These are phyloP conservation scores for Pollenia labialis DNA, from an alignment of 2,888 invertebrate genomes.

Conservation along the genomic window DNA sequence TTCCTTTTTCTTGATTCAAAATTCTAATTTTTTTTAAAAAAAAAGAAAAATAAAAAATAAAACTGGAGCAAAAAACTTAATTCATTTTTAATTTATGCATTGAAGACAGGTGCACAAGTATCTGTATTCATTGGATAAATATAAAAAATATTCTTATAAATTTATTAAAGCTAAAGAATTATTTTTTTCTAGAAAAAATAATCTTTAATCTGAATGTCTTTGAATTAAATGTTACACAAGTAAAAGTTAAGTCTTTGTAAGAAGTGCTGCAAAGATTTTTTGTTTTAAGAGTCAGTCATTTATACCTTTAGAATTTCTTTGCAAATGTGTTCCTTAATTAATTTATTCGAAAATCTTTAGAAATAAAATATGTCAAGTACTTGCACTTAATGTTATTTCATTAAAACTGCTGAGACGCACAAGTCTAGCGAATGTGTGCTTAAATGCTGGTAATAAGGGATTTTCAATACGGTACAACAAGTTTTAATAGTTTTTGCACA, in stretches of 20 bases:
- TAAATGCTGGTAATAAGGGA: too few species aligned
- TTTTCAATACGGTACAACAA: too few species aligned
- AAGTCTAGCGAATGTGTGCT: not conserved
- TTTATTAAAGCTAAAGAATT: not conserved
- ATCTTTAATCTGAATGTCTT: not conserved
- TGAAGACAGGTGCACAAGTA: slow-evolving; percentile 21
- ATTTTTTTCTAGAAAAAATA: not conserved
- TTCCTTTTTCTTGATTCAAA: not conserved
- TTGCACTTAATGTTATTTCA: not conserved
- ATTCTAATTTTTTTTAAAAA: slow-evolving; percentile 1
- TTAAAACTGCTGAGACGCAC: not conserved
- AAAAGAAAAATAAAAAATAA: not conserved
- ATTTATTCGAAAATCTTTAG: not conserved
- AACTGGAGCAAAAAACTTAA: slow-evolving; percentile 14
- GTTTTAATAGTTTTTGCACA: too few species aligned
- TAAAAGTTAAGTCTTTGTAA: not conserved
- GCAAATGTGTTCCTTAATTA: not conserved
- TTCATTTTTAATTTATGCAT: slow-evolving; percentile 40
- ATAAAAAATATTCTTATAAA: not conserved
- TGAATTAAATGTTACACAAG: not conserved
- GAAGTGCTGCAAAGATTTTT: not conserved
- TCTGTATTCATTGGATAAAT: slow-evolving; percentile 17
- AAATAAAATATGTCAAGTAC: slow-evolving; percentile 43
- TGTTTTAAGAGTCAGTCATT: not conserved
- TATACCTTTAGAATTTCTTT: not conserved